phyloP scores from a whole-genome alignment of 1,140 invertebrate genomes.

The Stegodyphus dumicola region DNA sequence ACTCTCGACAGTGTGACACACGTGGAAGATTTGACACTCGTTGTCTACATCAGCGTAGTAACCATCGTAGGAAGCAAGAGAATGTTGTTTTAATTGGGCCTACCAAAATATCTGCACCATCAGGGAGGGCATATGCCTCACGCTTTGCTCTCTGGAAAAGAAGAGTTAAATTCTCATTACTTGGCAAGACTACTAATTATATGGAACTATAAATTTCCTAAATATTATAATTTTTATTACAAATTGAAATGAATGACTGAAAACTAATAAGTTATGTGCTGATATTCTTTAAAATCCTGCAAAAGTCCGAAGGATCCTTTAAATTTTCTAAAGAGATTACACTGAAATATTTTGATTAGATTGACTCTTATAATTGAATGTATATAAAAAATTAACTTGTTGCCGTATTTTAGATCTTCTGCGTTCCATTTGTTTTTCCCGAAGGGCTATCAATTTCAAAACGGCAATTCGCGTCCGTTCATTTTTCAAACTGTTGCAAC shows the following conservation, averaged over 20 bases:
- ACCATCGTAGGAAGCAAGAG: conserved; percentile 65
- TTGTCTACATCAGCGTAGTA: conserved; percentile 69
- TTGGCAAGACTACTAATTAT: background rate
- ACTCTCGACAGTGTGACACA: conserved; percentile 74
- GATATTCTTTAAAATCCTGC: background rate
- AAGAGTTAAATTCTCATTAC: background rate
- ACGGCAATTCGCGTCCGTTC: too few species aligned
- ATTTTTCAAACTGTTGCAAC: too few species aligned
- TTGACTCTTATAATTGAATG: too few species aligned
- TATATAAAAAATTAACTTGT: too few species aligned
- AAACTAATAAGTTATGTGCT: background rate
- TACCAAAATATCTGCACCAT: conserved; percentile 64
- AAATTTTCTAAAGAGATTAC: background rate
- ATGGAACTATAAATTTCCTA: background rate
- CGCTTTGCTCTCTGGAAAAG: conserved; percentile 42
- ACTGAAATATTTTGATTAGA: too few species aligned
- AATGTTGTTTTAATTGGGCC: conserved; percentile 64
- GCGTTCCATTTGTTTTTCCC: too few species aligned
- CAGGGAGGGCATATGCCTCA: conserved; percentile 62
- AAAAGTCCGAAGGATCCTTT: background rate
- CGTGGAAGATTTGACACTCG: conserved; percentile 68
- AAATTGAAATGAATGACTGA: background rate
- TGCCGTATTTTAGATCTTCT: too few species aligned
- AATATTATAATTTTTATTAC: background rate
- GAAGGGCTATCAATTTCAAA: too few species aligned